Conservation (phyloP, 2,113 vertebrate genomes). For the Oceanodroma tethys region DNA sequence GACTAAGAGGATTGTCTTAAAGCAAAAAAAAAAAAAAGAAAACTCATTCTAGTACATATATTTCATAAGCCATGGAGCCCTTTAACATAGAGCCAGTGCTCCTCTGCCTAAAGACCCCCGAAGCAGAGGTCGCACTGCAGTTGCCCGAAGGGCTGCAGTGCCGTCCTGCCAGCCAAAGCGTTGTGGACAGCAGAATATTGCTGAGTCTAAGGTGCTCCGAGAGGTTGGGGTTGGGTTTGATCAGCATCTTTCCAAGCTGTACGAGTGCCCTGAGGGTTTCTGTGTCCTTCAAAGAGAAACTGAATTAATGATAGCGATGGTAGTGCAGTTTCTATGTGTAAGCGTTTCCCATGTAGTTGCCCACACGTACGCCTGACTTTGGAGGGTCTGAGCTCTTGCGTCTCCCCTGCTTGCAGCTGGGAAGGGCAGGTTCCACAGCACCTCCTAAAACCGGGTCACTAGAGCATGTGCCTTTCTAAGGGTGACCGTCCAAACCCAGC, state of each 20-base stretch:
- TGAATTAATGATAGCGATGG: rapidly evolving
- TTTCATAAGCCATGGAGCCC: background rate
- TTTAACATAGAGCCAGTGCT: background rate
- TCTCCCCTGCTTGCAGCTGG: background rate
- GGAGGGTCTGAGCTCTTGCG: background rate
- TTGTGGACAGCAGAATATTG: background rate
- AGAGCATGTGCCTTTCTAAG: conserved; percentile 42
- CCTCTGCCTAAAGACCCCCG: background rate
- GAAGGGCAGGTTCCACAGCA: background rate
- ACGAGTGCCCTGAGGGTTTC: background rate
- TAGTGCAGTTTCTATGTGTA: rapidly evolving
- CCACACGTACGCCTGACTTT: rapidly evolving
- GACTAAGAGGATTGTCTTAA: background rate
- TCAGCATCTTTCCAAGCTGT: background rate
- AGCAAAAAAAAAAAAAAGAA: background rate
- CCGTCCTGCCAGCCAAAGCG: background rate
- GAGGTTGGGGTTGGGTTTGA: background rate
- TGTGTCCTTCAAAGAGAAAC: background rate
- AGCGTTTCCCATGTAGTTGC: background rate
- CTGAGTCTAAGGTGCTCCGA: background rate
- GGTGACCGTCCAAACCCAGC: background rate
- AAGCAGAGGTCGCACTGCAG: background rate
- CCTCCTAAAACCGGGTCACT: background rate
- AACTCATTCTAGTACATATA: background rate
- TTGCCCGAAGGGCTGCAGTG: background rate